Base-by-base conservation (phyloP, 2,888 invertebrate species). In the Campaea margaritaria region DNA sequence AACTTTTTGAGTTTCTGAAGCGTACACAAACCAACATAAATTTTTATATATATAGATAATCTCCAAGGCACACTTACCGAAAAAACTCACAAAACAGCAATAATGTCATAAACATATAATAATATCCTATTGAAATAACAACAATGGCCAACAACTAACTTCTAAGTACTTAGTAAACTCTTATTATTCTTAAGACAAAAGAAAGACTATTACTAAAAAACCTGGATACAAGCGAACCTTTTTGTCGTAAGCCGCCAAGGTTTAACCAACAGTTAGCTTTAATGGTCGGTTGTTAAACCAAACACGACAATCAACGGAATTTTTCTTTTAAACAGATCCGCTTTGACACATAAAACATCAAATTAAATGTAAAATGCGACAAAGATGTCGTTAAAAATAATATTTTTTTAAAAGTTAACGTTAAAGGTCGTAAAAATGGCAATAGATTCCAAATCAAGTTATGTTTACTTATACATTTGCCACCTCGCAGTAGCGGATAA, bases 191-290 rank as follows among this genome's bases (percentile, higher is more conserved):
- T 8, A 15, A 51, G n/a, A 38, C 55, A 63, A 53, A 49, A 46
- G 49, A 27, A 36, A 54, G 47, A 62, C 64, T 58, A 65, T 63
- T 62, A 43, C 12, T 13, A 27, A 45, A n/a, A 46, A 31, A 31
- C 9, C 7, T 1, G 2, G 31, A 31, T 12, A 36, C 15, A 21
- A 36, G 16, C 36, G 36, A 21, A 7, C 13, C 14, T 56, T 57
- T 59, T 59, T 63, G 55, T 53, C 55, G 31, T 52, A 44, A 9
- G 59, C 59, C 65, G 65, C 48, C 54, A 50, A 58, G 50, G 46
- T 50, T 42, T 14, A 13, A 28, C 16, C 45, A 45, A 13, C 43
- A 50, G 39, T 39, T 21, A 47, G 8, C 14, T 12, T 38, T 12
- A 44, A 56, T n/a, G 10, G n/a, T 28, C 15, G 12, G 36, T 13